Evolutionary conservation across 2,888 invertebrate genomes (phyloP).

Genomic region (Eurois occulta): DNA sequence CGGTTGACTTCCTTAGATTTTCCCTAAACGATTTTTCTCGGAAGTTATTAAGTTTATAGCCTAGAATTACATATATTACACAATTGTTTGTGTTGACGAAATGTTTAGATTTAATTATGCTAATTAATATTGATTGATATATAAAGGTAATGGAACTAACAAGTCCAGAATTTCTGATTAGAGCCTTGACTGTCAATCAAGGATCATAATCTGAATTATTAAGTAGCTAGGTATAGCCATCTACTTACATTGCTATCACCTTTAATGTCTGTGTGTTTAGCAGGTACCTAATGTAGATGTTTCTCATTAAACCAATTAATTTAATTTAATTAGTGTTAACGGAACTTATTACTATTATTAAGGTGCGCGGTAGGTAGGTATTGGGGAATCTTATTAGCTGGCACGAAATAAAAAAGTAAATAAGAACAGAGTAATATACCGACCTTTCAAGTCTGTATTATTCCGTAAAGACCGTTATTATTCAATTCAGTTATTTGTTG

Average conservation of each 20-base stretch:
- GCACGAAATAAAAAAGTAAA: not conserved
- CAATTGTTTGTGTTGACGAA: conserved; percentile 5
- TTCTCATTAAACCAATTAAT: not conserved
- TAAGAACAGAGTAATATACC: not conserved
- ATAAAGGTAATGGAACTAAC: conserved; percentile 37
- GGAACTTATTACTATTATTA: not conserved
- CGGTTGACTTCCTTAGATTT: not conserved
- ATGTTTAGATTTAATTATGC: conserved; percentile 26
- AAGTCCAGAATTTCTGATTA: conserved; percentile 43
- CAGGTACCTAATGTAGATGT: not conserved
- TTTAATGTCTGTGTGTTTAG: not conserved
- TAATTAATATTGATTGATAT: conserved; percentile 42
- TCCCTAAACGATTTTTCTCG: not conserved
- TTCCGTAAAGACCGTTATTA: not conserved
- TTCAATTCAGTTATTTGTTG: not conserved
- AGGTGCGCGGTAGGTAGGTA: not conserved
- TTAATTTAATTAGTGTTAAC: not conserved
- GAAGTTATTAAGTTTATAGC: not conserved
- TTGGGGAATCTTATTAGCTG: not conserved
- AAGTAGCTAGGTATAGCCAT: not conserved
- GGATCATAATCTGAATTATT: conserved; percentile 15
- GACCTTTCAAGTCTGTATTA: not conserved
- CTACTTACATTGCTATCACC: not conserved
- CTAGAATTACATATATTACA: conserved; percentile 7
- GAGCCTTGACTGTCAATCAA: conserved; percentile 30